Evolutionary conservation across 1,140 invertebrate genomes (phyloP).

Genomic region (Zaprionus inermis): DNA sequence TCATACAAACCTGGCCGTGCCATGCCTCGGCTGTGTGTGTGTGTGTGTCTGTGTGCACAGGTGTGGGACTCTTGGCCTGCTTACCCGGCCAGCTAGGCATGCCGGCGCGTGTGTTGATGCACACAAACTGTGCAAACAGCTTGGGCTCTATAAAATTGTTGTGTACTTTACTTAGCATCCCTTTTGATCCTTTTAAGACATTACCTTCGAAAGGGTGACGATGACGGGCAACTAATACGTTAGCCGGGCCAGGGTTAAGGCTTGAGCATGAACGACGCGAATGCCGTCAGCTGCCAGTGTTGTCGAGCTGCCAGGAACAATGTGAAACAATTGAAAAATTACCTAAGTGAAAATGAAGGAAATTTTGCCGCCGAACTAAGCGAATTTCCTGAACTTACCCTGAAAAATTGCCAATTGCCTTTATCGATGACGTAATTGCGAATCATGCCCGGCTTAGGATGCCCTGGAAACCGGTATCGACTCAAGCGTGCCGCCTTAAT

Average conservation of each 20-base stretch:
- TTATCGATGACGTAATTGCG: conserved; percentile 13
- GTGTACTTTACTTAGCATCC: conserved; percentile 57
- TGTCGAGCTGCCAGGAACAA: conserved; percentile 20
- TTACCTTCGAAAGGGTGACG: conserved; percentile 22
- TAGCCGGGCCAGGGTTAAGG: conserved; percentile 17
- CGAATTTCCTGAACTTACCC: not conserved
- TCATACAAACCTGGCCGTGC: conserved; percentile 31
- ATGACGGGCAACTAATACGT: conserved; percentile 50
- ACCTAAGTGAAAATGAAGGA: not conserved
- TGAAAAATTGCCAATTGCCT: not conserved
- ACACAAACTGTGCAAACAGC: conserved; percentile 46
- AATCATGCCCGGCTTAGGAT: conserved; percentile 2
- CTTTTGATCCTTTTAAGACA: conserved; percentile 60
- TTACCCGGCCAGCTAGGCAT: conserved; percentile 24
- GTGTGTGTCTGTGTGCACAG: conserved; percentile 40
- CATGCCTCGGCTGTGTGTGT: not conserved
- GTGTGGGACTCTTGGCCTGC: conserved; percentile 27
- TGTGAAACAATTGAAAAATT: not conserved
- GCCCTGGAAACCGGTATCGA: not conserved
- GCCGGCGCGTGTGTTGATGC: conserved; percentile 32
- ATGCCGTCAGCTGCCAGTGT: conserved; percentile 25
- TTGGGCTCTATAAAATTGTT: conserved; percentile 54
- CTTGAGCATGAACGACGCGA: conserved; percentile 15
- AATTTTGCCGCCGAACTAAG: not conserved
- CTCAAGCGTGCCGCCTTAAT: conserved; percentile 35